phyloP scores from a whole-genome alignment of 1,140 invertebrate genomes.

The Platyura marginata region DNA sequence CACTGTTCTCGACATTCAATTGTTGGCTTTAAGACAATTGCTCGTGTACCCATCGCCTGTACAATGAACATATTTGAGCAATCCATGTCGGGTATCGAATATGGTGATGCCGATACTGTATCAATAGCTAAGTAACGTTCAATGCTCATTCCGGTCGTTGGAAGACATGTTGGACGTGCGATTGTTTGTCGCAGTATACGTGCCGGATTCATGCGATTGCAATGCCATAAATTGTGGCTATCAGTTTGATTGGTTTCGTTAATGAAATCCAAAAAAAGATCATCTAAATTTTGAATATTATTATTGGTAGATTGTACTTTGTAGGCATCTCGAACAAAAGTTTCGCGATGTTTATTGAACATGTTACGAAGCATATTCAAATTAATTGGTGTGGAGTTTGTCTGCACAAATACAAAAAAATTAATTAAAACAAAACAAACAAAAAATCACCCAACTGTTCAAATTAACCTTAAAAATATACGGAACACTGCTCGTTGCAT shows the following conservation, averaged over 20 bases:
- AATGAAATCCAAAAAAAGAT: constrained; percentile 17
- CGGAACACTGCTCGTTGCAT: not conserved
- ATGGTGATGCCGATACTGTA: constrained; percentile 33
- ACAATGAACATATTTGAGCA: constrained; percentile 49
- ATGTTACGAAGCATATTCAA: constrained; percentile 18
- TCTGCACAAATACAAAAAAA: no score
- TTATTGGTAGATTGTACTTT: constrained; percentile 29
- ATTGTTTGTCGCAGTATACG: constrained; percentile 40
- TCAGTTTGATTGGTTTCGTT: constrained; percentile 8
- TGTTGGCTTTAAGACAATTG: constrained; percentile 43
- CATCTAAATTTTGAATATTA: constrained; percentile 18
- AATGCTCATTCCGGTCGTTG: constrained; percentile 34
- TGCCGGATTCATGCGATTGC: constrained; percentile 42
- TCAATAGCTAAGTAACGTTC: constrained; percentile 49
- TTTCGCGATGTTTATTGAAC: constrained; percentile 20
- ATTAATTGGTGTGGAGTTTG: not conserved
- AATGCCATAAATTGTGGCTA: constrained; percentile 30
- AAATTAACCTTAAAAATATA: constrained; percentile 1
- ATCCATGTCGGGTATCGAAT: constrained; percentile 44
- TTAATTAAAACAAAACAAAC: no score
- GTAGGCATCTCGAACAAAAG: constrained; percentile 30
- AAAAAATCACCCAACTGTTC: no score
- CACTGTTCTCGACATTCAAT: constrained; percentile 40
- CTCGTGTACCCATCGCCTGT: constrained; percentile 39
- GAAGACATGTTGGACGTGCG: constrained; percentile 29